A percentile compares a stretch with the other conserved stretches of the same genome.
Evolutionary conservation across 1,140 invertebrate species (phyloP).

Genomic region (Drosophila tsacasi): DNA sequence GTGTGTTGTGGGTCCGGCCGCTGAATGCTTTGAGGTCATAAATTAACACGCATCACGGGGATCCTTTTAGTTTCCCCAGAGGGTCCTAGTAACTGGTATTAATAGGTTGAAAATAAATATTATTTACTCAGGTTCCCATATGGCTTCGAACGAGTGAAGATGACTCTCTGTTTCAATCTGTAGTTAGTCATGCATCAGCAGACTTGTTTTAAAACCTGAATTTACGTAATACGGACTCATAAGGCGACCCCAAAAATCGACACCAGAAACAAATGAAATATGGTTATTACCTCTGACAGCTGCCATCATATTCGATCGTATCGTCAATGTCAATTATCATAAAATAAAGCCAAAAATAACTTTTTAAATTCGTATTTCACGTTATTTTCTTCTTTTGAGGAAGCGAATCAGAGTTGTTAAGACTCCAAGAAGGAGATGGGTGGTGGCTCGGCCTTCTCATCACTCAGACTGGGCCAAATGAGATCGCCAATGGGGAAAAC

Average conservation of each 20-base stretch:
- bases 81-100: background rate
- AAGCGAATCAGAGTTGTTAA: slow-evolving; percentile 20
- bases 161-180: background rate
- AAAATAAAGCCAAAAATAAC: slow-evolving; percentile 63
- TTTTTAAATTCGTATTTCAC: slow-evolving; percentile 43
- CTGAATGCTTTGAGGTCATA: slow-evolving; percentile 53
- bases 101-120: background rate
- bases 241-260: slow-evolving; percentile 35
- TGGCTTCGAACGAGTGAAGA: background rate
- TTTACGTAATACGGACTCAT: slow-evolving; percentile 58
- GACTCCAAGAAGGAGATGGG: slow-evolving; percentile 49
- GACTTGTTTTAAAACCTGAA: slow-evolving; percentile 46
- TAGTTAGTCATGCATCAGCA: slow-evolving; percentile 52
- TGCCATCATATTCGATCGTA: slow-evolving; percentile 72
- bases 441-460: background rate
- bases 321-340: slow-evolving; percentile 71
- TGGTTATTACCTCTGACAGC: slow-evolving; percentile 69
- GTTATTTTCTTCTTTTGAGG: slow-evolving; percentile 8
- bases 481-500: slow-evolving; percentile 63
- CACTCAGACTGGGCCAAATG: background rate
- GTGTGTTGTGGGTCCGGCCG: slow-evolving; percentile 49
- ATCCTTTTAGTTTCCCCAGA: background rate
- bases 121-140: background rate
- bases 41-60: slow-evolving; percentile 26
- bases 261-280: slow-evolving; percentile 35